Evolutionary conservation across 2,888 invertebrate genomes (phyloP), one percentile per base, ranked within the genome.

Genomic region (Lycophotia porphyrea): DNA sequence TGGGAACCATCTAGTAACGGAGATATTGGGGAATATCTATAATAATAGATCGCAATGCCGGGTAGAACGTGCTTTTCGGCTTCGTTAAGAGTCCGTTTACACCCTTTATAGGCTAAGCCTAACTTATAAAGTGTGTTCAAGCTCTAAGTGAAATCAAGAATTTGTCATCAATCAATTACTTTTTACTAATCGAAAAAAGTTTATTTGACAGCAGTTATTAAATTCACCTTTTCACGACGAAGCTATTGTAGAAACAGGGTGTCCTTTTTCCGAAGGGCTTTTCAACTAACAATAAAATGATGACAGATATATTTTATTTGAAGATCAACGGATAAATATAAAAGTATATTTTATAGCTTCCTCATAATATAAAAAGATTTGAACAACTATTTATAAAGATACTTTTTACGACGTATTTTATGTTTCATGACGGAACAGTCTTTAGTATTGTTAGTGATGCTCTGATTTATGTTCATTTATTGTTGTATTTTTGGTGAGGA

Each of bases 271-370:
- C 34, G 5, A 24, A 76, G 3, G 34, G 5, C 24, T 52, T 44
- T 42, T n/a, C 18, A 52, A 64, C 47, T 49, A 47, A 47, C 34
- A 77, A 77, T 64, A 70, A 58, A 69, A 64, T 64, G 31, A 64
- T 70, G 47, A 70, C 70, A 64, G 67, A 76, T 67, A 67, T 13
- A 27, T 66, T 71, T 81, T 71, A 78, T 82, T 76, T 61, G 36
- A 52, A n/a, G 39, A 68, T 71, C 71, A 71, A 31, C 60, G 69
- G 36, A 69, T 70, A 73, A 52, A 67, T 70, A 74, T 78, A 81
- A 84, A 84, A 83, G 34, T 67, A 70, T 65, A 72, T 78, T 84
- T 84, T 81, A 84, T 78, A 18, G 71, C 42, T 70, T 70, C 49
- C 69, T 65, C 61, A 1, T 39, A 27, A 61, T 78, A 72, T 42